Base-by-base conservation (phyloP, 1,140 invertebrate species). In the Drosophila pruinosa region DNA sequence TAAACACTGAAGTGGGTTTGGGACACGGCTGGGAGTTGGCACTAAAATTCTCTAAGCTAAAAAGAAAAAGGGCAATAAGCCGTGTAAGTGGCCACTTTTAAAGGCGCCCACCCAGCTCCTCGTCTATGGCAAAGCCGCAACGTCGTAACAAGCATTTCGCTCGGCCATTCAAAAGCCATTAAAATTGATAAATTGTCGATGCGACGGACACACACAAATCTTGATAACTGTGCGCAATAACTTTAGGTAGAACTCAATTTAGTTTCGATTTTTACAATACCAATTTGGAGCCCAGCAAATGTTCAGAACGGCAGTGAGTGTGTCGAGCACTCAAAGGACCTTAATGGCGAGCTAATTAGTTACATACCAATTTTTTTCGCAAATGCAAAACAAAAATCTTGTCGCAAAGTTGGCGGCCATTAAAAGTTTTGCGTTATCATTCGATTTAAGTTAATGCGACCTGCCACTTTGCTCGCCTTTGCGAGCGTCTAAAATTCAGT, bases 61-160 rank as follows among this genome's bases (percentile, higher is more conserved):
- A 39, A 41, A 26, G 39, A 43, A 47, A 67, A 70, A 72, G 75
- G 82, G 78, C 82, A 86, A 88, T 86, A 86, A 86, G 82, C 82
- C 82, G 71, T 88, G 78, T 86, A 86, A 86, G 82, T 86, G 82
- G 78, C 71, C 78, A 78, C 67, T 86, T 88, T 75, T 50, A 59
- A 8, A 15, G 52, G 8, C 39, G 14, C 21, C n/a, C 39, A 21
- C 38, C 6, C 12, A 45, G 63, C 56, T 34, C 59, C 59, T 48
- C n/a, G n/a, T n/a, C n/a, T n/a, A n/a, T n/a, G n/a, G n/a, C n/a
- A n/a, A n/a, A n/a, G n/a, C n/a, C n/a, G n/a, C n/a, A n/a, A n/a
- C n/a, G 59, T 74, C 56, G 71, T 59, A 65, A 34, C 43, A 52
- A 50, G 78, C 68, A 71, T 65, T 72, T 65, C 4, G 28, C 14